Conservation (phyloP, 2,113 vertebrate species). For the Pollimyrus isidori region DNA sequence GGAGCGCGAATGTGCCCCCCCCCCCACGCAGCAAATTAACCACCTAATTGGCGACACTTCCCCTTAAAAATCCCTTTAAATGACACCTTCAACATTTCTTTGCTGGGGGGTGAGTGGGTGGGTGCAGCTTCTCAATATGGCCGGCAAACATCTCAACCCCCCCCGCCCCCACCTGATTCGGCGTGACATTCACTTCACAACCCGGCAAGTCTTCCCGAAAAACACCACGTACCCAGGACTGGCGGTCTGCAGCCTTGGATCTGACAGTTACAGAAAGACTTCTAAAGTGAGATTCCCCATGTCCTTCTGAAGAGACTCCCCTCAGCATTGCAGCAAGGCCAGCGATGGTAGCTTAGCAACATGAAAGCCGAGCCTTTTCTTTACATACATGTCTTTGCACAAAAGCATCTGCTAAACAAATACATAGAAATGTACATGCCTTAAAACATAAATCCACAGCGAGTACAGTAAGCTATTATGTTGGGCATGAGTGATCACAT, state of each 20-base stretch:
- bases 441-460: neutral
- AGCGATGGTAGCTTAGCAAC: neutral
- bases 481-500: neutral
- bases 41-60: conserved; percentile 36
- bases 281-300: neutral
- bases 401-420: neutral
- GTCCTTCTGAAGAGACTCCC: neutral
- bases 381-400: neutral
- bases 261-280: neutral
- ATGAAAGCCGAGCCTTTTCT: neutral
- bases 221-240: neutral
- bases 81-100: conserved; percentile 23
- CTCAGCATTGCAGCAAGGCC: neutral
- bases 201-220: neutral
- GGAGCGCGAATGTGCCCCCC: conserved; percentile 28
- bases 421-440: neutral
- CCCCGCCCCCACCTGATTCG: neutral
- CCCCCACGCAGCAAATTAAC: conserved; percentile 27
- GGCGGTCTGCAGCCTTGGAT: neutral
- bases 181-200: neutral
- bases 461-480: neutral
- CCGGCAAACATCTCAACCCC: neutral
- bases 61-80: conserved; percentile 41
- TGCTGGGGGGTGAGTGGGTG: neutral
- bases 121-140: neutral